Evolutionary conservation across 92 coral and sea anemone genomes (phyloP), one percentile per base, ranked within the genome.

Genomic region (Virgularia gustaviana): DNA sequence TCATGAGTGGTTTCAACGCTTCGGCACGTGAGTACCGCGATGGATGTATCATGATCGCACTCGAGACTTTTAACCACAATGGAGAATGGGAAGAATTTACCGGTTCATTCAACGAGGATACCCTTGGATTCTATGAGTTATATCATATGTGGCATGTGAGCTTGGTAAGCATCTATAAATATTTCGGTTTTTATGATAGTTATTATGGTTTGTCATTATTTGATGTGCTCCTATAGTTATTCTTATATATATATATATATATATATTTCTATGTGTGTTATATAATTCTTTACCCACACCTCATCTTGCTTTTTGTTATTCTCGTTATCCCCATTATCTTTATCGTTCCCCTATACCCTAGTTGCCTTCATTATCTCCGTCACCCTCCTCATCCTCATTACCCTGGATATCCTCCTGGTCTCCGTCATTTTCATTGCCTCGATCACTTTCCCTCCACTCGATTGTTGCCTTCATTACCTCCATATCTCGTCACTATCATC

Each of bases 31-130:
- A 22, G 36, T 65, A 36, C 72, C 27, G 56, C 12, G 55, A 65
- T 4, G n/a, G n/a, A n/a, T 65, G 72, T 31, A 12, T 24, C 22
- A 4, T 20, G 18, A 42, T 56, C 9, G 15, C 54, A 2, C 16
- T 65, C 34, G 49, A 53, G 32, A 41, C 47, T 24, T 65, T 41
- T 56, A 25, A 65, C 11, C 54, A 1, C 19, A 3, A 28, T 2
- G 72, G 72, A 42, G 56, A 6, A 19, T 65, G 72, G 72, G n/a
- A 24, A 22, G 51, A 22, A 0, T 23, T 65, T 15, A 63, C 70
- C 6, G 23, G 9, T 6, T 51, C 52, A 43, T 6, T 56, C 0
- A 43, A 23, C 3, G 72, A 65, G 30, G 25, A 33, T 3, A 22
- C 18, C 30, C 13, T 65, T 5, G 28, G 36, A 20, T 65, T 65